Conservation (phyloP, 1,140 invertebrate genomes). For the Cardiocondyla obscurior region DNA sequence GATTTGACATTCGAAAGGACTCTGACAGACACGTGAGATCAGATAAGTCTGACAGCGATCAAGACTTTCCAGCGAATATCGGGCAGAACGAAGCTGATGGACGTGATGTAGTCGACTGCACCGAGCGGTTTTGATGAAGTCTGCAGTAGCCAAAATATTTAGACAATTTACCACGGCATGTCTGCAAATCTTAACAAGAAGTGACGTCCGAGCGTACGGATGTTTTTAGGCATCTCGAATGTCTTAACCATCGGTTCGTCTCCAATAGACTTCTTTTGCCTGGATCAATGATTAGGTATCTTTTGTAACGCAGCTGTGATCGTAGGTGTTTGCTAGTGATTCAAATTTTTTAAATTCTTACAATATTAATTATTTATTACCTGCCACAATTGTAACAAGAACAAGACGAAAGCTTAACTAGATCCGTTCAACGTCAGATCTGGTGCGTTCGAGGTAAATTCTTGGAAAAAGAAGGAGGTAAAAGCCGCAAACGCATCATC, state of each 20-base stretch:
- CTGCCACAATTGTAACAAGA: background rate
- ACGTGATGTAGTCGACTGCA: conserved; percentile 47
- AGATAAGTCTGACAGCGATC: background rate
- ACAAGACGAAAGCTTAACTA: background rate
- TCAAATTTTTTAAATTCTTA: background rate
- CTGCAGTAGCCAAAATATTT: conserved; percentile 74
- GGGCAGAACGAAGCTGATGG: conserved; percentile 67
- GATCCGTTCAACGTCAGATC: background rate
- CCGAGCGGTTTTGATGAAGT: conserved; percentile 46
- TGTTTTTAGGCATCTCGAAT: background rate
- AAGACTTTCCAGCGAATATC: background rate
- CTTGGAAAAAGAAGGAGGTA: background rate
- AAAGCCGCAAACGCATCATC: background rate
- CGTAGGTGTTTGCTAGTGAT: background rate
- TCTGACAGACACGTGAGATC: background rate
- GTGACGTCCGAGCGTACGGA: background rate
- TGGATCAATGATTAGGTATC: background rate
- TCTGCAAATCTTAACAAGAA: conserved; percentile 35
- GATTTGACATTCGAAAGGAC: conserved; percentile 50
- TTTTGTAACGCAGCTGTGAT: background rate
- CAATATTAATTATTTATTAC: background rate
- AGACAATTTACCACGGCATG: conserved; percentile 62
- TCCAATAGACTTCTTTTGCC: background rate
- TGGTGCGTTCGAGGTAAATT: background rate
- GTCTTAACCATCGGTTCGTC: background rate